Evolutionary conservation across 2,888 invertebrate species (phyloP), one percentile per base, ranked within the genome.

Genomic region (Nomada fabriciana): DNA sequence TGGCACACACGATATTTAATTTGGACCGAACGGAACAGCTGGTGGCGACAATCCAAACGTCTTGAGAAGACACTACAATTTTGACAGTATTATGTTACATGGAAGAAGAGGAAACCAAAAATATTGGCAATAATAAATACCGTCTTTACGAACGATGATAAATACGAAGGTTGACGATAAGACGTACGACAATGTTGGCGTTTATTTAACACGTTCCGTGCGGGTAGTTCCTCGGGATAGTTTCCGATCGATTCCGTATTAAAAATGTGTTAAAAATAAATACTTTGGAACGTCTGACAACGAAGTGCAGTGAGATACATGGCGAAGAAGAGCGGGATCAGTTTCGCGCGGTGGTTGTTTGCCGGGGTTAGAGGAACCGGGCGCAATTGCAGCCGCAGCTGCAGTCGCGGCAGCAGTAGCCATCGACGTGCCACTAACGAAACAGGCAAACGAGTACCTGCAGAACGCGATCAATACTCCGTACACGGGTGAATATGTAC

Each of bases 381-480:
- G 69, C 50, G 86, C 80, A 61, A 77, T 72, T 50, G 81, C 80
- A 63, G 77, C 69, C 43, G 82, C 80, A 60, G 79, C 68, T 63
- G 73, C 85, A 76, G 76, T 78, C 59, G 25, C 64, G 60, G 42
- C 59, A 71, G 78, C 77, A 67, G 75, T 77, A 69, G 75, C 75
- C 83, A 87, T 87, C 88, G 85, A 80, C 78, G 80, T 76, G 77
- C 88, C 80, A 80, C 81, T 80, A 88, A 82, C 84, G 80, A 87
- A 90, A 91, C 89, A 86, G 85, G 87, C 88, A 80, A 91, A 88
- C 88, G 85, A 88, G 89, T 89, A 86, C 88, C 88, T 64, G 85
- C 89, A 85, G 89, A 86, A 85, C 87, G 88, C 92, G 92, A 92
- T 92, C 92, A 92, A 92, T 92, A 92, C 91, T 89, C 82, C 64